Evolutionary conservation across 23 tunicate genomes (phyloP), one percentile per base, ranked within the genome.

Genomic region (Ascidia mentula): DNA sequence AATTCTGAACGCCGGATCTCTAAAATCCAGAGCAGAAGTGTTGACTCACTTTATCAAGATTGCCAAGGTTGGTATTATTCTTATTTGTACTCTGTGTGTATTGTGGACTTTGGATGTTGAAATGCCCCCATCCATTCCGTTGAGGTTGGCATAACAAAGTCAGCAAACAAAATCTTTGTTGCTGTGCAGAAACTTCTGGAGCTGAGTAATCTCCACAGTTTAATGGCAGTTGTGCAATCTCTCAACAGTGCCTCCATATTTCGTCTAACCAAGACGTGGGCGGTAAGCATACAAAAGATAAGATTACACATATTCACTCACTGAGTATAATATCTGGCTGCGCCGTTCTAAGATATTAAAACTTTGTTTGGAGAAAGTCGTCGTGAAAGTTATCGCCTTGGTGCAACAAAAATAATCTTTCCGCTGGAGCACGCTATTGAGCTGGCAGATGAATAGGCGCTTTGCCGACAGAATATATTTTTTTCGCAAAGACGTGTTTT

Each of bases 261-360:
- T 53, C 81, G 99, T 31, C 90, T 96, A 12, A 45, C 97, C 38
- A 82, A 96, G 71, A 96, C 99, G 9, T 96, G 99, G 99, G 89
- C 87, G 87, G 98, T 93, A 69, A 93, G 98, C 83, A 22, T 0
- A n/a, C n/a, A n/a, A n/a, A n/a, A n/a, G n/a, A n/a, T n/a, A n/a
- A n/a, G n/a, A n/a, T n/a, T n/a, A n/a, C n/a, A n/a, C n/a, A n/a
- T n/a, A n/a, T n/a, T n/a, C n/a, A n/a, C n/a, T 42, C 53, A 42
- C 53, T 42, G 53, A 42, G 53, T 42, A 9, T 42, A 42, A 12
- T 42, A 9, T n/a, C n/a, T n/a, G n/a, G n/a, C n/a, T n/a, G n/a
- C n/a, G n/a, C n/a, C n/a, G n/a, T n/a, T n/a, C n/a, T n/a, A n/a
- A n/a, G n/a, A n/a, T n/a, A n/a, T n/a, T n/a, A n/a, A n/a, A n/a